Conservation (phyloP, 2,113 vertebrate genomes). For the Mobula hypostoma region DNA sequence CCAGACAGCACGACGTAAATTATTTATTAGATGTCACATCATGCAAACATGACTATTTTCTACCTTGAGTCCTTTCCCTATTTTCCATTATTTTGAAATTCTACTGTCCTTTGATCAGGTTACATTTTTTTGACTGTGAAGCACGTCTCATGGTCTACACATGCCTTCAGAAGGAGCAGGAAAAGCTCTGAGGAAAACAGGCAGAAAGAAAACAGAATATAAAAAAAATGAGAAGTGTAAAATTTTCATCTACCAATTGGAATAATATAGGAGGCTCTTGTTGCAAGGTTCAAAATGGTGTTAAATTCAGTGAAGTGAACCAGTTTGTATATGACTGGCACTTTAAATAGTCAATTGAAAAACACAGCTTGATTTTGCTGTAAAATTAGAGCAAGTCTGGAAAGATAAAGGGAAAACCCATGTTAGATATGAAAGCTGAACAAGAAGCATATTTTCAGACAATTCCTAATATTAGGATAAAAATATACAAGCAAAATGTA, state of each 20-base stretch:
- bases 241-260: background rate
- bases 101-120: background rate
- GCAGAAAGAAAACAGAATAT: background rate
- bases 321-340: background rate
- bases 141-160: background rate
- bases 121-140: background rate
- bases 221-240: background rate
- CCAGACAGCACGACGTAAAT: background rate
- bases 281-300: background rate
- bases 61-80: background rate
- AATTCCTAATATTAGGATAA: background rate
- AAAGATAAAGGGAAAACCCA: no score
- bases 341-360: no score
- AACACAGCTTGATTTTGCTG: background rate
- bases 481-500: background rate
- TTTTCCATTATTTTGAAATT: background rate
- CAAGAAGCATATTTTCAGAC: background rate
- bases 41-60: slow-evolving; percentile 4
- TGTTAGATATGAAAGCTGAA: background rate
- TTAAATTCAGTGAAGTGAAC: background rate
- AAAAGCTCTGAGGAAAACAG: background rate
- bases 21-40: slow-evolving; percentile 18
- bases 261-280: background rate
- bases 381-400: background rate
- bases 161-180: background rate